Conservation (phyloP, 2,888 invertebrate genomes). For the Rapana venosa region DNA sequence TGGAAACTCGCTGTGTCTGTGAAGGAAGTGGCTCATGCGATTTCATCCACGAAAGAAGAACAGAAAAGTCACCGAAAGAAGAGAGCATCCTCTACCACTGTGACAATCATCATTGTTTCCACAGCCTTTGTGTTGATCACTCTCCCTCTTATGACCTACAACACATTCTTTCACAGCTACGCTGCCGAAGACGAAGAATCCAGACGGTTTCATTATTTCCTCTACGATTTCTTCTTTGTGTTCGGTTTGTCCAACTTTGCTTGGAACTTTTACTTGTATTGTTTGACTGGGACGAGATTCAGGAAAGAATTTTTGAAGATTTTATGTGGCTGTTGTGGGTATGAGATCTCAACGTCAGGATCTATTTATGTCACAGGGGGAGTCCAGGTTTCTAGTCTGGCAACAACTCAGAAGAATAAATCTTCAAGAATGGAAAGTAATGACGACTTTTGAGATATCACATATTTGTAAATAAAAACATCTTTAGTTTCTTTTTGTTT, state of each 20-base stretch:
- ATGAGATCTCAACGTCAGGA: background rate
- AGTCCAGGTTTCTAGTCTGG: background rate
- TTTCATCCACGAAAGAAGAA: background rate
- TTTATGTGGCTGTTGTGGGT: background rate
- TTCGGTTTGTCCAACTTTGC: constrained; percentile 47
- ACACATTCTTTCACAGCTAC: background rate
- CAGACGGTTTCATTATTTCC: constrained; percentile 11
- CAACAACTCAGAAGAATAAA: background rate
- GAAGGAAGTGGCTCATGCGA: background rate
- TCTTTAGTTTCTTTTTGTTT: no score
- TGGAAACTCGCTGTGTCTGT: constrained; percentile 57
- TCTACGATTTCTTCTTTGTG: constrained; percentile 47
- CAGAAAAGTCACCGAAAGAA: constrained; percentile 22
- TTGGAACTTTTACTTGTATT: constrained; percentile 53
- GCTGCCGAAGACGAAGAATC: background rate
- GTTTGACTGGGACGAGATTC: constrained; percentile 47
- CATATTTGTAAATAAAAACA: background rate
- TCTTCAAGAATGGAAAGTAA: background rate
- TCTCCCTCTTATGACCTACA: background rate
- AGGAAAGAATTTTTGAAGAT: constrained; percentile 39
- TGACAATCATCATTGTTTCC: constrained; percentile 14
- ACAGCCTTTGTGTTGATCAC: background rate
- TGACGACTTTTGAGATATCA: background rate
- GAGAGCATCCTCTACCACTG: constrained; percentile 33
- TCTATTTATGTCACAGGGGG: background rate